Base-by-base conservation (phyloP, 2,888 invertebrate species). In the Caenorhabditis angaria region DNA sequence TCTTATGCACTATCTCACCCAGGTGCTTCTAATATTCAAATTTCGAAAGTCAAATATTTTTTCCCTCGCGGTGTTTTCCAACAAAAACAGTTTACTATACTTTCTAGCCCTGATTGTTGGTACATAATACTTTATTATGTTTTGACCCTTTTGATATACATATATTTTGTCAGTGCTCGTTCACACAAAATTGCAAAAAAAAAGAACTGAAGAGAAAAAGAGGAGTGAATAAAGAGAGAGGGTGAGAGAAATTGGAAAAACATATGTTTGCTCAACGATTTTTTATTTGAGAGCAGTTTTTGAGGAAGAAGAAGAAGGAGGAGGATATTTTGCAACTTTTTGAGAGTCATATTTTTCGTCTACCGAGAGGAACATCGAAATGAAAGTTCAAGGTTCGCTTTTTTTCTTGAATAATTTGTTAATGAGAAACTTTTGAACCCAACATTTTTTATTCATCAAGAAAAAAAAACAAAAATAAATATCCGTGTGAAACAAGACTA, bases 171-270 rank as follows among this genome's bases (percentile, higher is more conserved):
- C 41, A n/a, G n/a, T n/a, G 41, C 41, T 41, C 41, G 41, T 41
- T 41, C 41, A 41, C 41, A 41, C 2, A 41, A n/a, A n/a, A n/a
- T n/a, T n/a, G n/a, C n/a, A n/a, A n/a, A n/a, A n/a, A n/a, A 51
- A 51, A 55, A 53, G 14, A 28, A 27, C 32, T 22, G 56, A 22
- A 25, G 56, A 22, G 32, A 28, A 57, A 35, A 57, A 57, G 20
- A 55, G 20, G 29, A 55, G 14, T 10, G 55, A 28, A 28, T 12
- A 4, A 18, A 55, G 55, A 2, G 28, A 57, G 20, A 57, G 41
- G 3, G 41, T 10, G 41, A 10, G 41, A 41, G 41, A 41, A 18
- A 41, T 12, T 41, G 41, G 41, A 41, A 41, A 14, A 41, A 41
- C 41, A 41, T 41, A 41, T 41, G 41, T 41, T 41, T 41, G 41